These are phyloP conservation scores for Cydia pomonella DNA, from an alignment of 1,140 invertebrate genomes.

Conservation along the genomic window DNA sequence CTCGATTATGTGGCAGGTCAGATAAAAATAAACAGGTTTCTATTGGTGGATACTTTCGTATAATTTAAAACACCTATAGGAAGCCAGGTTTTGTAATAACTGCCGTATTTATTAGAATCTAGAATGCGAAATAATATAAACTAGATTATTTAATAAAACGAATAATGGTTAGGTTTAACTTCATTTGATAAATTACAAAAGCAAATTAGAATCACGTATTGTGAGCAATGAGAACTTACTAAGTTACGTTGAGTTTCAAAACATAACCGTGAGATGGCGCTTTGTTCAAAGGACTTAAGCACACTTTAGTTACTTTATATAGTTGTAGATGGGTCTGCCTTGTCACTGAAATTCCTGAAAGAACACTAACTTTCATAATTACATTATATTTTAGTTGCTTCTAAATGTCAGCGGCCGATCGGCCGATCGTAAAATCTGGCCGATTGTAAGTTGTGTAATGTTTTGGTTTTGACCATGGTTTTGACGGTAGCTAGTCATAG, in stretches of 20 bases:
- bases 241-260: not conserved
- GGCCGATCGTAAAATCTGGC: no score
- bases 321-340: not conserved
- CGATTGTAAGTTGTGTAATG: no score
- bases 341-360: not conserved
- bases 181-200: not conserved
- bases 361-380: not conserved
- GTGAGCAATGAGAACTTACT: not conserved
- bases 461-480: no score
- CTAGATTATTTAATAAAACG: not conserved
- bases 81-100: not conserved
- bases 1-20: slow-evolving; percentile 54
- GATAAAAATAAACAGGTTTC: slow-evolving; percentile 20
- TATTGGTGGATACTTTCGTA: slow-evolving; percentile 38
- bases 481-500: no score
- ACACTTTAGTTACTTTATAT: not conserved
- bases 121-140: not conserved
- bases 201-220: not conserved
- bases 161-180: not conserved
- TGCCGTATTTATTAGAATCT: not conserved
- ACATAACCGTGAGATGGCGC: slow-evolving; percentile 7
- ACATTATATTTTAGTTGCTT: no score
- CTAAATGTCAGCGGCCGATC: no score
- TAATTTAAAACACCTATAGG: not conserved
- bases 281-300: no score